These are phyloP conservation scores for Colistium nudipinnis DNA, from an alignment of 2,113 vertebrate genomes.

Conservation along the genomic window DNA sequence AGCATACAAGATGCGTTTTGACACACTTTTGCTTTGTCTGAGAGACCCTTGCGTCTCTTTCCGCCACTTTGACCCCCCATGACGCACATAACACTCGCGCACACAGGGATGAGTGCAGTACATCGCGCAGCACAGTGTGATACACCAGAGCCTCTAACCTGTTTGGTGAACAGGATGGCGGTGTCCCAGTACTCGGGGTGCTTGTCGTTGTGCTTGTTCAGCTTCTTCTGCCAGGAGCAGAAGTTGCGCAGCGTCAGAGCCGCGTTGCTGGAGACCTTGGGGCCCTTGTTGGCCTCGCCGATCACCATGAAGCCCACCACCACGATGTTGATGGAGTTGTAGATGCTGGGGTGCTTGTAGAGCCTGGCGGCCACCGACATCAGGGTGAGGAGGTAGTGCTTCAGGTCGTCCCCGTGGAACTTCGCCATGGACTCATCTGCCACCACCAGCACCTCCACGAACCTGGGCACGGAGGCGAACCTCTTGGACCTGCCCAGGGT, in stretches of 20 bases:
- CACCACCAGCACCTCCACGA: slow-evolving; percentile 96
- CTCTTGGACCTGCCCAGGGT: slow-evolving; percentile 85
- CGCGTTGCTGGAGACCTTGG: slow-evolving; percentile 93
- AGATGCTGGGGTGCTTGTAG: slow-evolving; percentile 95
- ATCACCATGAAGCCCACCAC: slow-evolving; percentile 95
- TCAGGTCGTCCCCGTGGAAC: slow-evolving; percentile 93
- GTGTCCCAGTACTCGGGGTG: slow-evolving; percentile 98
- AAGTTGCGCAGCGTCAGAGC: slow-evolving; percentile 96
- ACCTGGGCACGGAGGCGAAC: slow-evolving; percentile 91
- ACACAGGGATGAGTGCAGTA: background rate
- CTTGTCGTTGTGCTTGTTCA: slow-evolving; percentile 95
- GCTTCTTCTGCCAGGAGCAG: slow-evolving; percentile 97
- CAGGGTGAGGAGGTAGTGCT: slow-evolving; percentile 94
- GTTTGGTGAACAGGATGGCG: slow-evolving; percentile 96
- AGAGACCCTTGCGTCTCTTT: too few relatives aligned
- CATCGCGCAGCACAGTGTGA: background rate
- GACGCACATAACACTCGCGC: background rate
- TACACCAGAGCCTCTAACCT: slow-evolving; percentile 85
- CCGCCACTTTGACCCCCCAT: background rate
- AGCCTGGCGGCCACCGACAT: slow-evolving; percentile 94
- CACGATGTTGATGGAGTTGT: slow-evolving; percentile 91
- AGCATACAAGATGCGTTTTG: background rate
- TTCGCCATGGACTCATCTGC: slow-evolving; percentile 96
- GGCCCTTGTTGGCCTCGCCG: slow-evolving; percentile 89
- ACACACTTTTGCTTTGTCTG: too few relatives aligned